Percentiles rank a stretch among this genome's conserved stretches.
Evolutionary conservation across 2,888 invertebrate species (phyloP).

Genomic region (Pristionchus arcanus): DNA sequence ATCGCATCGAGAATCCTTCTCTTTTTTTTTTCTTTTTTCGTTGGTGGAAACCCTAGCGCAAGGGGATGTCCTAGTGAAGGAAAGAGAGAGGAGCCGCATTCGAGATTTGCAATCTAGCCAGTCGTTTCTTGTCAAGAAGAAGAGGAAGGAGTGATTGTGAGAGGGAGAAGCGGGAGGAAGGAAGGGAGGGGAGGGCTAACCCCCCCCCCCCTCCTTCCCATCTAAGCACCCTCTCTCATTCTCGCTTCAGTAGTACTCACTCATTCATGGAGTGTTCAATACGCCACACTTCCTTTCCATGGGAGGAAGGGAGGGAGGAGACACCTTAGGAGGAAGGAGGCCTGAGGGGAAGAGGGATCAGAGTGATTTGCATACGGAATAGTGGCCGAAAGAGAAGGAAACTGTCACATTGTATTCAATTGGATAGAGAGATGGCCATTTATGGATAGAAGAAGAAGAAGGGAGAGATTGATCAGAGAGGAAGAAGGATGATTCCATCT

Average conservation of each 20-base stretch:
- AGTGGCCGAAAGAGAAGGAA: not conserved
- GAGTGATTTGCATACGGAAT: slow-evolving; percentile 20
- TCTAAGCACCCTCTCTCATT: slow-evolving; percentile 23
- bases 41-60: not conserved
- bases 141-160: slow-evolving; percentile 27
- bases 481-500: slow-evolving; percentile 34
- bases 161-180: slow-evolving; percentile 3
- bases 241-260: slow-evolving; percentile 49
- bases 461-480: slow-evolving; percentile 6
- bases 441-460: not conserved
- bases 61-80: slow-evolving; percentile 25
- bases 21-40: not conserved
- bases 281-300: slow-evolving; percentile 25
- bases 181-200: not conserved
- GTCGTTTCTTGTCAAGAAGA: slow-evolving; percentile 43
- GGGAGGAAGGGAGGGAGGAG: not conserved
- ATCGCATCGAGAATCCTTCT: not conserved
- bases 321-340: not conserved
- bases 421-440: not conserved
- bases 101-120: slow-evolving; percentile 34
- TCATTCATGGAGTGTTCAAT: slow-evolving; percentile 44
- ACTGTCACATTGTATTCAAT: slow-evolving; percentile 22
- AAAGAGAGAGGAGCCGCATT: not conserved
- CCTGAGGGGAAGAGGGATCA: not conserved
- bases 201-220: slow-evolving; percentile 13